Base-by-base conservation (phyloP, 2,888 invertebrate species). In the Drosophila pseudotakahashii region DNA sequence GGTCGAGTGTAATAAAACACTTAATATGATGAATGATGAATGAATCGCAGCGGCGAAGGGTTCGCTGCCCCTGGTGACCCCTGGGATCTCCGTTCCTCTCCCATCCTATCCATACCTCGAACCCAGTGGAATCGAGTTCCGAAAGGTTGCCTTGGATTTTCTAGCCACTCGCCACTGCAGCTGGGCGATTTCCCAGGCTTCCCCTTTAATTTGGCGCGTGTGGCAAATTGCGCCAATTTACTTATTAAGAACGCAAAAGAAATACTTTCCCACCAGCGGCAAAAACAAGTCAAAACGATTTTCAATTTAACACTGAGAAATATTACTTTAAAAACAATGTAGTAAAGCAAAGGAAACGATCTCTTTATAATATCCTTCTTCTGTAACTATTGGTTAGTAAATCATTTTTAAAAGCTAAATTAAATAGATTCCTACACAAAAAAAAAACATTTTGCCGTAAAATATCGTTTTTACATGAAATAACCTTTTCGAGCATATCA, bases 21-120 rank as follows among this genome's bases (percentile, higher is more conserved):
- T 90, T 91, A 91, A 90, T 79, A 89, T 90, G 91, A 90, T 90
- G 89, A 81, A 89, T 91, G 89, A 78, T 88, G 89, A 67, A 86
- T 88, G 87, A 86, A 66, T 76, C 88, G 62, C 67, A 66, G 50
- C 67, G 57, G 82, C 75, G 82, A 78, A 88, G 80, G 83, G 79
- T 87, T 88, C 66, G 66, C 75, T 57, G 66, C 30, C 60, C 58
- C 61, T 45, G 42, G 39, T 48, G 66, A 47, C 66, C 77, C 58
- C 48, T 19, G 72, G 73, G 74, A 63, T 50, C 51, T 61, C 30
- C 62, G 23, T 37, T 39, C 39, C 30, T 37, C n/a, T 36, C 26
- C 34, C 16, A 19, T 23, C 11, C 36, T 10, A 19, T 2, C 42
- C 10, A 14, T 51, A 7, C 36, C 59, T 34, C 14, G 14, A n/a